Evolutionary conservation across 2,888 invertebrate genomes (phyloP).

Genomic region (Tenthredo notha): DNA sequence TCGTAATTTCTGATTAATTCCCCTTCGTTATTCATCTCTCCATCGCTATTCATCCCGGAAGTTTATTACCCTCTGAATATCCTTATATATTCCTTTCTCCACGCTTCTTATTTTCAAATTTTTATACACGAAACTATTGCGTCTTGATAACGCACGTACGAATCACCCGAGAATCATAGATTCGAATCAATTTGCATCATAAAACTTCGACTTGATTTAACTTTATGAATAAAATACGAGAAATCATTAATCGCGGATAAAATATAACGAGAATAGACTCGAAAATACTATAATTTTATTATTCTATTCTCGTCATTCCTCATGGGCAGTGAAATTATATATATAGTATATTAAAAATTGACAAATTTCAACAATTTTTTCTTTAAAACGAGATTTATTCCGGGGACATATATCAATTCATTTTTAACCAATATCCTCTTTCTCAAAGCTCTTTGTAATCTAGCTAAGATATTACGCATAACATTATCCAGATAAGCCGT

Average conservation of each 20-base stretch:
- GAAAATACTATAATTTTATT: no score
- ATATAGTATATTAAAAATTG: background rate
- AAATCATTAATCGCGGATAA: background rate
- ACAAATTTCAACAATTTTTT: background rate
- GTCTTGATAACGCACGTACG: background rate
- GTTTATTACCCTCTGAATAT: slow-evolving; percentile 55
- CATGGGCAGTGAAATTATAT: background rate
- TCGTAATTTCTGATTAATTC: slow-evolving; percentile 58
- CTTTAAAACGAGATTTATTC: background rate
- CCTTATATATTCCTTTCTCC: slow-evolving; percentile 36
- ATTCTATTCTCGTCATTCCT: background rate
- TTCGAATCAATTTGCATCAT: background rate
- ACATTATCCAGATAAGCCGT: slow-evolving; percentile 54
- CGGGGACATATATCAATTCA: background rate
- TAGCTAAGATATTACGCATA: slow-evolving; percentile 51
- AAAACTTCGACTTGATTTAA: background rate
- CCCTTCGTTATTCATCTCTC: slow-evolving; percentile 61
- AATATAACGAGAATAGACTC: background rate
- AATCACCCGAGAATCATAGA: background rate
- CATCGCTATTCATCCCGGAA: slow-evolving; percentile 61
- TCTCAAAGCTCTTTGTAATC: slow-evolving; percentile 39
- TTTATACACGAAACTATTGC: background rate
- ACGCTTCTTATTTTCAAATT: slow-evolving; percentile 6
- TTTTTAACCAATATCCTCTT: slow-evolving; percentile 41
- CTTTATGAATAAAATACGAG: background rate